Conservation (phyloP, 2,113 vertebrate genomes). For the Columba janthina region DNA sequence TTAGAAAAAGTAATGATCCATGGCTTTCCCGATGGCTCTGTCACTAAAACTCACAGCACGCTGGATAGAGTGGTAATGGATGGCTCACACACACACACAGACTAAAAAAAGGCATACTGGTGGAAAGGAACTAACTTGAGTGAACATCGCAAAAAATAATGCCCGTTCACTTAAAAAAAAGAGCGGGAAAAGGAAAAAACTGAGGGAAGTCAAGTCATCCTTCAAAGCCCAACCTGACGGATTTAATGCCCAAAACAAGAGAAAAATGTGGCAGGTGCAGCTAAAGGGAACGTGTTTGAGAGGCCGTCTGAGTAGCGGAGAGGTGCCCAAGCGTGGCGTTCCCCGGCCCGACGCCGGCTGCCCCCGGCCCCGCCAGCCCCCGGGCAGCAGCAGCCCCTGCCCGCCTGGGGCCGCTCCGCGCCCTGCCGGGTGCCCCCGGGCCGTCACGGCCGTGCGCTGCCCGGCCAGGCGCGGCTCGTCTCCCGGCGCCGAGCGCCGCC, state of each 20-base stretch:
- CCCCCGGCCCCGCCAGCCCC: neutral
- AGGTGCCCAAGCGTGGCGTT: neutral
- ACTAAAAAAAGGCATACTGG: neutral
- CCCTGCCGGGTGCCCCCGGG: neutral
- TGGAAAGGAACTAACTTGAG: neutral
- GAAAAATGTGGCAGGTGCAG: neutral
- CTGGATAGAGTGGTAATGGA: neutral
- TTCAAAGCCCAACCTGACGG: neutral
- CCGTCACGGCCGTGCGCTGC: neutral
- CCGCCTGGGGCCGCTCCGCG: neutral
- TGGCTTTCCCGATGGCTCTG: neutral
- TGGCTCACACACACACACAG: neutral
- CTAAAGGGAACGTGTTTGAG: rapidly evolving
- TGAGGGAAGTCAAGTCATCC: neutral
- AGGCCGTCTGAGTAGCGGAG: rapidly evolving
- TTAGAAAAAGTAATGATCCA: neutral
- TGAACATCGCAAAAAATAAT: neutral
- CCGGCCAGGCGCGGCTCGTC: too few species aligned
- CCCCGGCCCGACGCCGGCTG: too few species aligned
- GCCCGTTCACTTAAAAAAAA: neutral
- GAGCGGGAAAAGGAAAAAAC: rapidly evolving
- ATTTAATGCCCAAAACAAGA: neutral
- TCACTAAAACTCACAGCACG: neutral
- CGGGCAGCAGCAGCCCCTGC: neutral
- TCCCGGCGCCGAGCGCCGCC: too few species aligned